A percentile compares a stretch with the other conserved stretches of the same genome.
Evolutionary conservation across 2,113 vertebrate species (phyloP).

Genomic region (Oxyruncus cristatus): DNA sequence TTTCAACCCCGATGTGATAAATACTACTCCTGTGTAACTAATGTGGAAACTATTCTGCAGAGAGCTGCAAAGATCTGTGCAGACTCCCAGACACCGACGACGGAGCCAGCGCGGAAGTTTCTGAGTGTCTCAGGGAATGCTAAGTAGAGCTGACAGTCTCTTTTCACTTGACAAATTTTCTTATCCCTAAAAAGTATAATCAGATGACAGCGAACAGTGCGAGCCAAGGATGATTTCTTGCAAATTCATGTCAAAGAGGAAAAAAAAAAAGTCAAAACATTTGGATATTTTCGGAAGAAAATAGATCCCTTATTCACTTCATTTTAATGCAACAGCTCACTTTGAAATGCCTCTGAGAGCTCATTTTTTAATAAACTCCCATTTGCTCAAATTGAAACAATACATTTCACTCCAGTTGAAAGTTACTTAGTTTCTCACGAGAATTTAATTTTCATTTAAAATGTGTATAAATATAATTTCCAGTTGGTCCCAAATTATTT

Average conservation of each 20-base stretch:
- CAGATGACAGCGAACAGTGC: neutral
- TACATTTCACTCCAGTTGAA: neutral
- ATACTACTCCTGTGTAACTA: neutral
- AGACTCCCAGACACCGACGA: accelerated
- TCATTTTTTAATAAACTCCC: neutral
- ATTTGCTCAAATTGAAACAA: neutral
- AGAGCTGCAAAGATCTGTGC: neutral
- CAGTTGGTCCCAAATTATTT: neutral
- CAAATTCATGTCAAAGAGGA: neutral
- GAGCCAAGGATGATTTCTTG: neutral
- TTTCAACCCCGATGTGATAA: neutral
- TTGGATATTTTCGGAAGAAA: neutral
- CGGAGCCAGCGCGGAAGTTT: neutral
- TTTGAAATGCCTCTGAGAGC: neutral
- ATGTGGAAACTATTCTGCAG: neutral
- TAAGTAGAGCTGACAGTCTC: neutral
- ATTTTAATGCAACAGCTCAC: neutral
- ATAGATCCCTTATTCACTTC: neutral
- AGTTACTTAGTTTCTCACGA: neutral
- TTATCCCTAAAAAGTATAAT: neutral
- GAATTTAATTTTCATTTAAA: neutral
- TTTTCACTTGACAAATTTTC: neutral
- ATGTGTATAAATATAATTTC: neutral
- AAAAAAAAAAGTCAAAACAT: neutral
- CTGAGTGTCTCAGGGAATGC: neutral